phyloP scores from a whole-genome alignment of 2,113 vertebrate species.

The Sardina pilchardus region DNA sequence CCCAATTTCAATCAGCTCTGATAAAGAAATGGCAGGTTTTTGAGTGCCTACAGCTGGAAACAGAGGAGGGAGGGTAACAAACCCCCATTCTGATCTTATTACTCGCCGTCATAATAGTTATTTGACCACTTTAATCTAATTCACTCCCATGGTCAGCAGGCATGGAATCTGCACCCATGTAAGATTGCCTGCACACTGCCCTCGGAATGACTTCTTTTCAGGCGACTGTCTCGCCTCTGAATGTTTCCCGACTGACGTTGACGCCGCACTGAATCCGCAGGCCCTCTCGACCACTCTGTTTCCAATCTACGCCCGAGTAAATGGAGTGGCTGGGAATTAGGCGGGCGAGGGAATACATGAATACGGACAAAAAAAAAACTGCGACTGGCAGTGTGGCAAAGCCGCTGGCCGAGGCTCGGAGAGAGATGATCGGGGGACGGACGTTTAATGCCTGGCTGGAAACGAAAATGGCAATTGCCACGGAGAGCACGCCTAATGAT shows the following conservation, averaged over 20 bases:
- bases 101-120: conserved; percentile 66
- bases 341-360: conserved; percentile 33
- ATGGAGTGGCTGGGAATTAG: conserved; percentile 42
- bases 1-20: neutral
- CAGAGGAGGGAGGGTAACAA: conserved; percentile 20
- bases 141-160: conserved; percentile 53
- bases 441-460: neutral
- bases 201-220: conserved; percentile 70
- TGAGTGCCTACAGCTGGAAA: conserved; percentile 33
- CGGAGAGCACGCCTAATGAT: conserved; percentile 19
- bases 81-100: conserved; percentile 63
- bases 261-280: conserved; percentile 39
- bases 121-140: conserved; percentile 65
- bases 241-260: conserved; percentile 39
- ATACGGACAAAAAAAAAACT: conserved; percentile 31
- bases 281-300: neutral
- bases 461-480: conserved; percentile 37
- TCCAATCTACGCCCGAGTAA: conserved; percentile 35
- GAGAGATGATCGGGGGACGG: neutral
- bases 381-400: conserved; percentile 25
- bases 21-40: neutral
- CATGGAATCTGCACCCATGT: conserved; percentile 61
- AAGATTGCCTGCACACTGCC: conserved; percentile 73
- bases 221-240: conserved; percentile 54
- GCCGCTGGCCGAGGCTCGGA: conserved; percentile 22